phyloP scores from a whole-genome alignment of 2,888 invertebrate species.

The Aphidius colemani region DNA sequence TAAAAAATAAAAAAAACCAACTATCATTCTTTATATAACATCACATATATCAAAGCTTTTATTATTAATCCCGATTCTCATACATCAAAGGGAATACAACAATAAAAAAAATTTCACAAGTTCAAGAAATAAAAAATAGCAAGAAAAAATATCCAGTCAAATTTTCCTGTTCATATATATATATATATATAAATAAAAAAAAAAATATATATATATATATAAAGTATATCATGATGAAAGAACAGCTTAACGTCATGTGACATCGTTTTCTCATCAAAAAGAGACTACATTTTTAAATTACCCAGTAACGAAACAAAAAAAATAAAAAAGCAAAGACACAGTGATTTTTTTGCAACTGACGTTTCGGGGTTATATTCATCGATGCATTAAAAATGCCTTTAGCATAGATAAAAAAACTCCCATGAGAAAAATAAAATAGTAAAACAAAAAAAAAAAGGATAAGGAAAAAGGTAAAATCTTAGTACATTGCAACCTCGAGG shows the following conservation, averaged over 20 bases:
- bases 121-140: neutral
- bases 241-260: conserved; percentile 14
- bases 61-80: too few relatives aligned
- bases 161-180: too few relatives aligned
- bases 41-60: too few relatives aligned
- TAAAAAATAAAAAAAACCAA: conserved; percentile 8
- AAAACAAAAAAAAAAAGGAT: neutral
- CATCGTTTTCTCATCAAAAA: conserved; percentile 8
- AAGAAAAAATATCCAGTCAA: neutral
- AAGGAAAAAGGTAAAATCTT: neutral
- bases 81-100: neutral
- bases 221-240: conserved; percentile 3
- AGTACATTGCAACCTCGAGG: conserved; percentile 13
- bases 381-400: conserved; percentile 29
- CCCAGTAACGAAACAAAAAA: too few relatives aligned
- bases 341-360: conserved; percentile 23
- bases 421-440: neutral
- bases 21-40: neutral
- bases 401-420: neutral
- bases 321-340: too few relatives aligned
- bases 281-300: conserved; percentile 1
- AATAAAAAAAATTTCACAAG: neutral
- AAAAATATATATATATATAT: conserved; percentile 6
- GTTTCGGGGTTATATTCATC: conserved; percentile 31
- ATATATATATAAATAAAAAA: neutral